These are phyloP conservation scores for Lycodopsis pacificus DNA, from an alignment of 2,797 vertebrate species.

Conservation along the genomic window DNA sequence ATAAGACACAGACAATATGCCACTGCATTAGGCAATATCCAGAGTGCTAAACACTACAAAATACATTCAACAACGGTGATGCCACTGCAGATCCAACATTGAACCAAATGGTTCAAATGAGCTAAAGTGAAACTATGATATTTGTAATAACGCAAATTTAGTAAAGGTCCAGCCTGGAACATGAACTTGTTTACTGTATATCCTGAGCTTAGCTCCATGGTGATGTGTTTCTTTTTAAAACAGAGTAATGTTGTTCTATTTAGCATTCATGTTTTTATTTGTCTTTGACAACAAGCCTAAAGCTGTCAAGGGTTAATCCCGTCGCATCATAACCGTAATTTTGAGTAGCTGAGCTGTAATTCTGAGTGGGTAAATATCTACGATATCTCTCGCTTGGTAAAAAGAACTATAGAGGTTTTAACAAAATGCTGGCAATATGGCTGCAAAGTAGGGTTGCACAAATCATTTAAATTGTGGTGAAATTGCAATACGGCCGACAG, in stretches of 20 bases:
- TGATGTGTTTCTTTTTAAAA: not conserved
- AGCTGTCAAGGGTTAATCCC: not conserved
- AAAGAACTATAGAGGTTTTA: not conserved
- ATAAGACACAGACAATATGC: slow-evolving; percentile 66
- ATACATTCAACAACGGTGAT: slow-evolving; percentile 1
- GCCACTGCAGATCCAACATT: not conserved
- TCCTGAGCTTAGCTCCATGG: not conserved
- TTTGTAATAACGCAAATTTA: not conserved
- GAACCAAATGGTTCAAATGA: not conserved
- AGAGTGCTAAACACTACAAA: slow-evolving; percentile 12
- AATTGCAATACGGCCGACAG: not conserved
- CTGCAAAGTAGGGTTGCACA: not conserved
- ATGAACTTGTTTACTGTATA: not conserved
- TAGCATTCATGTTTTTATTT: not conserved
- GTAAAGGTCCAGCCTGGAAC: not conserved
- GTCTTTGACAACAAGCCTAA: not conserved
- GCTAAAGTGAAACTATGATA: not conserved
- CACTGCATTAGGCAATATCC: slow-evolving; percentile 54
- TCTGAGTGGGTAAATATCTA: not conserved
- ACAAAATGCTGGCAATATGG: not conserved
- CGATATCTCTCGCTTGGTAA: not conserved
- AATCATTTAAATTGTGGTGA: not conserved
- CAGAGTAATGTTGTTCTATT: not conserved
- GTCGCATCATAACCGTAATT: not conserved
- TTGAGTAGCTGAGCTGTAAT: not conserved